Evolutionary conservation across 2,888 invertebrate species (phyloP), one percentile per base, ranked within the genome.

Genomic region (Apantesis nais): DNA sequence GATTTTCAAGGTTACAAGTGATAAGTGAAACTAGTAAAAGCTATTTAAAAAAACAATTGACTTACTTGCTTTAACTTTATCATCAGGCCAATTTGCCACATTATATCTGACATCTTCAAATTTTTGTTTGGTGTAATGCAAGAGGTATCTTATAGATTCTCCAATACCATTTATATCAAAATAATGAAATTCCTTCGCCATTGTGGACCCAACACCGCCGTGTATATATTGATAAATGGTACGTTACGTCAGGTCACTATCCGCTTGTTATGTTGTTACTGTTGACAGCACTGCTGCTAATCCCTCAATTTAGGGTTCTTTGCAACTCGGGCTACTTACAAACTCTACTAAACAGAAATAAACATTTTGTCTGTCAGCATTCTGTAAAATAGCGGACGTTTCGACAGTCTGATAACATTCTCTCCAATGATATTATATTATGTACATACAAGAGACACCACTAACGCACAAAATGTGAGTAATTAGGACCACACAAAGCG

Each of bases 101-200:
- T 88, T 86, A 69, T 88, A 83, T 70, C 89, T 83, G 5, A 93
- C 74, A 60, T 93, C 92, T 74, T 92, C 89, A 68, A 92, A 92
- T 77, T 92, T 89, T 52, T 92, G 89, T 25, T 90, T 91, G 2
- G 89, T 92, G 70, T 92, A 92, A 77, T 92, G 86, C 39, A 94
- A 78, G 67, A 94, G 88, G 65, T 92, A 93, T 67, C 92, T 86
- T 48, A 93, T 88, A 2, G 89, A 75, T 77, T 93, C 93, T 2
- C 78, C 92, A 2, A 91, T 67, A 58, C 90, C 92, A 70, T 90
- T 89, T 1, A 90, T 9, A 68, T 91, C 79, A 62, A 90, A 91
- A 79, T 91, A 90, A 67, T 87, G 85, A 9, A 91, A 72, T 79
- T 87, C 86, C 74, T 85, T 88, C 3, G 88, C 75, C 89, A 90